Evolutionary conservation across 2,888 invertebrate genomes (phyloP).

Genomic region (Parnassius glacialis): DNA sequence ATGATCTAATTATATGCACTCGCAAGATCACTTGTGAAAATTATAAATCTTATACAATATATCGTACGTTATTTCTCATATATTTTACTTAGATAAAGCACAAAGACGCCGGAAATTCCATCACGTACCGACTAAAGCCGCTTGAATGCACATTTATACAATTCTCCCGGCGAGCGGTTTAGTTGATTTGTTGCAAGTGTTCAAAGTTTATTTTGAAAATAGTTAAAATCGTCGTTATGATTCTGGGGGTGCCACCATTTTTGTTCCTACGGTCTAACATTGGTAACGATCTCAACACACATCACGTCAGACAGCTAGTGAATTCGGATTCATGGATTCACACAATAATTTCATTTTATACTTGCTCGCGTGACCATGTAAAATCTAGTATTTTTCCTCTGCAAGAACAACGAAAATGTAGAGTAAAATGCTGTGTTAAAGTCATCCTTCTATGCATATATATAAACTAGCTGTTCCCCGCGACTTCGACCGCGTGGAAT

Average conservation of each 20-base stretch:
- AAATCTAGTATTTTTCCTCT: background rate
- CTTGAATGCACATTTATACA: slow-evolving; percentile 17
- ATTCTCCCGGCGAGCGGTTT: background rate
- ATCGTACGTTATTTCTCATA: slow-evolving; percentile 1
- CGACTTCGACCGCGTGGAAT: too few species aligned
- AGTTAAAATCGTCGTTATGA: slow-evolving; percentile 1
- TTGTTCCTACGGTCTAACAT: background rate
- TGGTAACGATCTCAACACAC: slow-evolving; percentile 2
- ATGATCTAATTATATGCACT: too few species aligned
- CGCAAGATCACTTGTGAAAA: too few species aligned
- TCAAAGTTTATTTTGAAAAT: slow-evolving; percentile 6
- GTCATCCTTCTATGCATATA: too few species aligned
- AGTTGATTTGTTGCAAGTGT: slow-evolving; percentile 10
- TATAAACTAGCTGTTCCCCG: too few species aligned
- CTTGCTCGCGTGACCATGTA: slow-evolving; percentile 33
- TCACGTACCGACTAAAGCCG: slow-evolving; percentile 14
- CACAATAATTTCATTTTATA: slow-evolving; percentile 33
- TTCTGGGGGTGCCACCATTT: background rate
- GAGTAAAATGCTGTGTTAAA: too few species aligned
- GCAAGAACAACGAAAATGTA: too few species aligned
- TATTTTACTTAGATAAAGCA: slow-evolving; percentile 7
- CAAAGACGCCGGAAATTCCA: slow-evolving; percentile 8
- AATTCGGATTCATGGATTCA: slow-evolving; percentile 34
- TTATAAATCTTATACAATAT: too few species aligned
- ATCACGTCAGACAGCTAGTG: slow-evolving; percentile 26